phyloP scores from a whole-genome alignment of 2,113 vertebrate species.

The Gobius niger region DNA sequence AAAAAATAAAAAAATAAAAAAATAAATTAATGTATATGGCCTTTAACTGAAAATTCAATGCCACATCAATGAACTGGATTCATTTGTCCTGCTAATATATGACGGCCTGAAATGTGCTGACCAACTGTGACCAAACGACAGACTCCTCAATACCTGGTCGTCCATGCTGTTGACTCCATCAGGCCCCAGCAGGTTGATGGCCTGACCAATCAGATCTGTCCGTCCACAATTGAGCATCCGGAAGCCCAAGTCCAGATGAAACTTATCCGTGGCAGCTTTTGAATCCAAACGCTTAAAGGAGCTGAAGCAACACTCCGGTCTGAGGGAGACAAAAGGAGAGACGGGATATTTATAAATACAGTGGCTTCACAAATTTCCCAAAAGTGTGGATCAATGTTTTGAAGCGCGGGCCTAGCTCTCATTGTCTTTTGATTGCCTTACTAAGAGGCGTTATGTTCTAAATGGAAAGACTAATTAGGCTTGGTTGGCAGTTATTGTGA shows the following conservation, averaged over 20 bases:
- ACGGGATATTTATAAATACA: background rate
- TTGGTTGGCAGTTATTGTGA: slow-evolving; percentile 10
- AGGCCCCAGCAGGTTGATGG: slow-evolving; percentile 86
- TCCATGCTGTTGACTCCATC: slow-evolving; percentile 97
- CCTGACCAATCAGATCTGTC: slow-evolving; percentile 93
- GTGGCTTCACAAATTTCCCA: too few relatives aligned
- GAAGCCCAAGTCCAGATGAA: slow-evolving; percentile 95
- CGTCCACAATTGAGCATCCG: slow-evolving; percentile 97
- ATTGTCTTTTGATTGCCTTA: slow-evolving; percentile 8
- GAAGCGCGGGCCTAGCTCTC: background rate
- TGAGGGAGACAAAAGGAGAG: slow-evolving; percentile 50
- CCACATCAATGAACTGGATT: too few relatives aligned
- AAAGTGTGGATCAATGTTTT: too few relatives aligned
- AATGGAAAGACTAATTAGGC: slow-evolving; percentile 14
- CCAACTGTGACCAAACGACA: too few relatives aligned
- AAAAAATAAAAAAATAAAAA: too few relatives aligned
- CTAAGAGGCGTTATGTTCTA: slow-evolving; percentile 15
- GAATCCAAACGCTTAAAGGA: slow-evolving; percentile 95
- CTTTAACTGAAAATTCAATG: too few relatives aligned
- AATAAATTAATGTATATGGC: too few relatives aligned
- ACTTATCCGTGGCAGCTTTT: slow-evolving; percentile 90
- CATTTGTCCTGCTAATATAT: background rate
- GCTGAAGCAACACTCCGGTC: slow-evolving; percentile 94
- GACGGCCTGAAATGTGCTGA: background rate
- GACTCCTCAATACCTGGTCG: slow-evolving; percentile 83